Base-by-base conservation (phyloP, 2,113 vertebrate genomes). In the Lynx canadensis region DNA sequence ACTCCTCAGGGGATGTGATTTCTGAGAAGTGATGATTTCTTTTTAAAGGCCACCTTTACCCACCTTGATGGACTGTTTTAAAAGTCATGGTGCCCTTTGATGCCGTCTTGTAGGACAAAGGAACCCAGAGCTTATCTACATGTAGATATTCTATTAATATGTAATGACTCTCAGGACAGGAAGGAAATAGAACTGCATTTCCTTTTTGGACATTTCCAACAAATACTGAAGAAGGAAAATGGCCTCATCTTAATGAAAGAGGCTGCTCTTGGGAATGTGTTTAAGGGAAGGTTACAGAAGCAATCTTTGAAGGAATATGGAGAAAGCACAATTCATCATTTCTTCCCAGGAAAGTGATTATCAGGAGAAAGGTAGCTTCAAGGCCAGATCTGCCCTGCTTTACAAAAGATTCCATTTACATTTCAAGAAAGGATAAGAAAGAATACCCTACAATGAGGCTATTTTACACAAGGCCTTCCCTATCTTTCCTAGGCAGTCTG, bases 91-190 rank as follows among this genome's bases (percentile, higher is more conserved):
- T 97, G 80, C 76, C 97, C 96, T 98, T 91, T 97, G 71, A 96
- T 97, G 80, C n/a, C 74, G 91, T 97, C 25, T 65, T 97, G 69
- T 89, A 91, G 90, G 96, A 97, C 90, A 97, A 96, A 96, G 84
- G 45, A 98, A 91, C 88, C 65, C 88, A 88, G 78, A 97, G 87
- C 91, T 98, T 97, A 98, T 97, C 96, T 98, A 88, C 96, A 97
- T 97, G 95, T 94, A 97, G 94, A 96, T 97, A 96, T 97, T 95
- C 97, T 97, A 98, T 97, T 98, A 98, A 98, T 98, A 98, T 4
- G 29, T 98, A 98, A 97, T 98, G 96, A 98, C 98, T 98, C 97
- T 97, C 81, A 98, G 97, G 97, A 97, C 95, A 97, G 65, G 87
- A 95, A 96, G 97, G 80, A 97, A 94, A 98, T 92, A 50, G 90